These are phyloP conservation scores for Psammodynastes pulverulentus DNA, from an alignment of 2,113 vertebrate species.

Conservation along the genomic window DNA sequence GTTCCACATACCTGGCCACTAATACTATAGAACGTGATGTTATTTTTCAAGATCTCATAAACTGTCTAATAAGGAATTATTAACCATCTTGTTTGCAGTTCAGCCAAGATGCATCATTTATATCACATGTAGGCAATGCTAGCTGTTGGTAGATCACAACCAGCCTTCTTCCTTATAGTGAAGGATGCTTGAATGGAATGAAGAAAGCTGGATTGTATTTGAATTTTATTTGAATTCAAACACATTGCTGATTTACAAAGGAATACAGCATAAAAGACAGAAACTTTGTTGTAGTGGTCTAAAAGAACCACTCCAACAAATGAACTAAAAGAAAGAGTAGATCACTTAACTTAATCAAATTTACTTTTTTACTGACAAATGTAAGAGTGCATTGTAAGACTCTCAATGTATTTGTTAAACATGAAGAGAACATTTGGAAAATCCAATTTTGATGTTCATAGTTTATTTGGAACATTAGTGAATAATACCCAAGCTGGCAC, in stretches of 20 bases:
- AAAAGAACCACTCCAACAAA: background rate
- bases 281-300: background rate
- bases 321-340: background rate
- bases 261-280: background rate
- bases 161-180: background rate
- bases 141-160: background rate
- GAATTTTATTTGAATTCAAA: background rate
- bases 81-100: background rate
- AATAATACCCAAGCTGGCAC: background rate
- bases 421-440: background rate
- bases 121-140: background rate
- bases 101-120: background rate
- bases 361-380: background rate
- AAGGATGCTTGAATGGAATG: background rate
- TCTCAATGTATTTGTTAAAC: background rate
- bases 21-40: background rate
- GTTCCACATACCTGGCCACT: background rate
- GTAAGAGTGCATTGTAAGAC: background rate
- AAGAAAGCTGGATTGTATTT: background rate
- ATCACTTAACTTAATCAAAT: background rate
- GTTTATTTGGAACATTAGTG: background rate
- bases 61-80: background rate
- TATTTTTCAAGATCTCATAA: background rate
- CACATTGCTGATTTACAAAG: background rate
- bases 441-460: background rate